phyloP scores from a whole-genome alignment of 2,113 vertebrate species.

The Paedocypris sp. region DNA sequence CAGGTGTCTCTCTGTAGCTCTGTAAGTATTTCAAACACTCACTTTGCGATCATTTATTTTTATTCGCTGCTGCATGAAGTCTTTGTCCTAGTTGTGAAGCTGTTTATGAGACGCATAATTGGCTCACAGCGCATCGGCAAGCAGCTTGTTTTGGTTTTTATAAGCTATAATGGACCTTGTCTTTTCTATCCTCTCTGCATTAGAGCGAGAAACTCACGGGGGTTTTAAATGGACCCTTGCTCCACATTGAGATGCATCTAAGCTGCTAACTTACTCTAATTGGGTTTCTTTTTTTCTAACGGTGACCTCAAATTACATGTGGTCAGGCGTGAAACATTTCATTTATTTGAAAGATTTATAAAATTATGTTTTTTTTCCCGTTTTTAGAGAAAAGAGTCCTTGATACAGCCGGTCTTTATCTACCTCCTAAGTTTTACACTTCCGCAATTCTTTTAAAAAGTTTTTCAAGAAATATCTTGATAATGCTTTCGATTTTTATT shows the following conservation, averaged over 20 bases:
- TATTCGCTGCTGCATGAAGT: background rate
- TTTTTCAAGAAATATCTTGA: too few species aligned
- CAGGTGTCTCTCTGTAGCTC: constrained; percentile 80
- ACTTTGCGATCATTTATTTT: background rate
- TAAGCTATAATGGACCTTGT: background rate
- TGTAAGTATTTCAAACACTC: constrained; percentile 54
- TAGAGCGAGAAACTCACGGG: background rate
- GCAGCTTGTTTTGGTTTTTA: background rate
- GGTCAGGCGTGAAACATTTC: too few species aligned
- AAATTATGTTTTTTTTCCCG: too few species aligned
- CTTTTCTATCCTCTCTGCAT: background rate
- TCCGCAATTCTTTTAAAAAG: too few species aligned
- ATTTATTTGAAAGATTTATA: too few species aligned
- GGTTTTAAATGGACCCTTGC: background rate
- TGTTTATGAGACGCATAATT: background rate
- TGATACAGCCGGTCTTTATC: too few species aligned
- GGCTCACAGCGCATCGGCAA: background rate
- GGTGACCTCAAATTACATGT: too few species aligned
- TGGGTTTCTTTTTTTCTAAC: too few species aligned
- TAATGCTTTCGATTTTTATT: too few species aligned
- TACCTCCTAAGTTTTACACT: too few species aligned
- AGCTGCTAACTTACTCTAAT: background rate
- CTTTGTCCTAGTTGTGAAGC: background rate
- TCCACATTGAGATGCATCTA: background rate
- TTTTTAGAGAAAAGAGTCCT: too few species aligned